Conservation (phyloP, 2,888 invertebrate species). For the Chloroclystis v-ata region DNA sequence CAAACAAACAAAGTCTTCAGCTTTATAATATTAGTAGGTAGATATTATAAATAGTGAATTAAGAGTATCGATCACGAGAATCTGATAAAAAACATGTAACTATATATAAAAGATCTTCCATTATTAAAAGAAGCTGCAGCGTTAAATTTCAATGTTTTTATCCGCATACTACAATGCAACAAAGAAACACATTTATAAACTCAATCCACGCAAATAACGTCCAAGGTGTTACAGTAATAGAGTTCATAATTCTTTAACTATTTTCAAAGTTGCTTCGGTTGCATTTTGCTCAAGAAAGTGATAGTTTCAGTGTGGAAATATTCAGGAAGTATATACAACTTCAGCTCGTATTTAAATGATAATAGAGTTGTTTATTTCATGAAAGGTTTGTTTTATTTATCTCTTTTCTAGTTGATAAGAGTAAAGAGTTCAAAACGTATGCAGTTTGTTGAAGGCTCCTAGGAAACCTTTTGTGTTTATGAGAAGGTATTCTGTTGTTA, state of each 20-base stretch:
- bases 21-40: too few species aligned
- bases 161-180: not conserved
- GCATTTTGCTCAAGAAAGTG: conserved; percentile 19
- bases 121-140: too few species aligned
- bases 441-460: too few species aligned
- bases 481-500: too few species aligned
- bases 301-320: conserved; percentile 11
- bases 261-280: not conserved
- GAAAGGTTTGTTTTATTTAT: not conserved
- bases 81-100: too few species aligned
- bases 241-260: not conserved
- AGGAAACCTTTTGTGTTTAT: too few species aligned
- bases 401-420: not conserved
- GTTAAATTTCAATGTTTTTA: not conserved
- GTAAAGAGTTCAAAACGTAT: too few species aligned
- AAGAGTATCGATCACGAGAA: too few species aligned
- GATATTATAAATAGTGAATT: too few species aligned
- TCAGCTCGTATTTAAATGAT: not conserved
- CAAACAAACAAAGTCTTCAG: too few species aligned
- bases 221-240: not conserved
- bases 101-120: too few species aligned
- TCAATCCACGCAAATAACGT: not conserved
- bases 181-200: not conserved
- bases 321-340: conserved; percentile 2
- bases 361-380: not conserved